A percentile compares a stretch with the other conserved stretches of the same genome.
phyloP scores from a whole-genome alignment of 2,113 vertebrate genomes.

The Gadus macrocephalus region DNA sequence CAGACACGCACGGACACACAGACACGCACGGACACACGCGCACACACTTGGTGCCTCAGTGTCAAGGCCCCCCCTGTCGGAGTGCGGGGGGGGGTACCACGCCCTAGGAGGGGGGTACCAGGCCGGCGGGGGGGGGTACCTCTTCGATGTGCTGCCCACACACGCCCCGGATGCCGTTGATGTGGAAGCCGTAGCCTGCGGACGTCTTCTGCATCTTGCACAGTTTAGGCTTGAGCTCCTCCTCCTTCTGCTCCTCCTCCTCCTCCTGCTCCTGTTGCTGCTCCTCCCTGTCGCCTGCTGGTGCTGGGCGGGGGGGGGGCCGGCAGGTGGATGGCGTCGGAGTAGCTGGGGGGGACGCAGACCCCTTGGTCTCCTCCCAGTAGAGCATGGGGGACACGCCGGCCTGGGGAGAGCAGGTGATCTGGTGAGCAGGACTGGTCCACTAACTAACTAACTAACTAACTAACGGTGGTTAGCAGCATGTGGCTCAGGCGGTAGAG shows the following conservation, averaged over 20 bases:
- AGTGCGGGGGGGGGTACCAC: neutral
- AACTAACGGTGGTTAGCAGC: too few species aligned
- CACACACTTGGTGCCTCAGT: neutral
- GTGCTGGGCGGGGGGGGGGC: neutral
- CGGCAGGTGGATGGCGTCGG: slow-evolving; percentile 42
- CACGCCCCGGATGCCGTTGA: slow-evolving; percentile 79
- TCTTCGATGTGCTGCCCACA: slow-evolving; percentile 79
- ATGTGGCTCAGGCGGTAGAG: too few species aligned
- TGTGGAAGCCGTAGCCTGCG: slow-evolving; percentile 84
- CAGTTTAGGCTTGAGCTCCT: slow-evolving; percentile 78
- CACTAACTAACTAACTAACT: too few species aligned
- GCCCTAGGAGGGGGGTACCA: too few species aligned
- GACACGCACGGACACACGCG: neutral
- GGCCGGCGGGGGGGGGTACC: slow-evolving; percentile 59
- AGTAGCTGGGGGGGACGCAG: slow-evolving; percentile 53
- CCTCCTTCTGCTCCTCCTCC: slow-evolving; percentile 18
- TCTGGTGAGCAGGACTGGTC: neutral
- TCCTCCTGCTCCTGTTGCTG: slow-evolving; percentile 32
- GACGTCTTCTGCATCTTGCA: slow-evolving; percentile 79
- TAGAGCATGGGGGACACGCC: slow-evolving; percentile 80
- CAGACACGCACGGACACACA: too few species aligned
- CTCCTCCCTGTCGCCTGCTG: neutral
- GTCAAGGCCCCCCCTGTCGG: neutral
- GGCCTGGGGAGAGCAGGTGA: slow-evolving; percentile 67
- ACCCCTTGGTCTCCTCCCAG: slow-evolving; percentile 67